Evolutionary conservation across 2,113 vertebrate species (phyloP).

Genomic region (Aspidoscelis tigris): DNA sequence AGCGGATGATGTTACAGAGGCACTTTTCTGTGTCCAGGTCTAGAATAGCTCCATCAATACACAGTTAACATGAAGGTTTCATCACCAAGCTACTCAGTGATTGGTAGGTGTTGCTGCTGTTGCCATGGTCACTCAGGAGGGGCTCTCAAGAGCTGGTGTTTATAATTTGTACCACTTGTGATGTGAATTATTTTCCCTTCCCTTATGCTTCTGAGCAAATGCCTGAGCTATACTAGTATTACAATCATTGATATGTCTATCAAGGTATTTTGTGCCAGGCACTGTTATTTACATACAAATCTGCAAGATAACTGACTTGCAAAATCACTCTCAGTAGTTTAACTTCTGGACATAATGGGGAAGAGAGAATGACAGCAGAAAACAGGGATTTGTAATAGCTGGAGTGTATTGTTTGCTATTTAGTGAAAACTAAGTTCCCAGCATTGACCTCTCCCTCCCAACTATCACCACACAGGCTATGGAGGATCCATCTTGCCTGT

Average conservation of each 20-base stretch:
- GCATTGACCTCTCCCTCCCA: no score
- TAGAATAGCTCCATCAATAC: neutral
- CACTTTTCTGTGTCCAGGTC: neutral
- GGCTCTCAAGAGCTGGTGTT: neutral
- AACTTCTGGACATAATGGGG: no score
- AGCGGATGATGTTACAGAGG: neutral
- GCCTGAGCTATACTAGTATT: neutral
- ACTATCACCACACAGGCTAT: no score
- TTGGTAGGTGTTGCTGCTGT: neutral
- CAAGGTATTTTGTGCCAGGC: neutral
- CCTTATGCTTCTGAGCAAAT: neutral
- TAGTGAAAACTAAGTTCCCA: neutral
- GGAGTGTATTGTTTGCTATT: neutral
- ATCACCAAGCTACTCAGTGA: neutral
- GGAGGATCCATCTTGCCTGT: no score
- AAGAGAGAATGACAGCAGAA: no score
- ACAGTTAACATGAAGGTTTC: neutral
- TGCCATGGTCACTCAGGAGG: conserved; percentile 5
- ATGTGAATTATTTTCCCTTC: neutral
- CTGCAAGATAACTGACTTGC: neutral
- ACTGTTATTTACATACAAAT: neutral
- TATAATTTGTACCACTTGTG: neutral
- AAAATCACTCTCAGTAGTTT: neutral
- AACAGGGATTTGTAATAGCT: neutral
- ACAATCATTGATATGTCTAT: neutral